Conservation (phyloP, 2,888 invertebrate genomes). For the Heterodera filipjevi region DNA sequence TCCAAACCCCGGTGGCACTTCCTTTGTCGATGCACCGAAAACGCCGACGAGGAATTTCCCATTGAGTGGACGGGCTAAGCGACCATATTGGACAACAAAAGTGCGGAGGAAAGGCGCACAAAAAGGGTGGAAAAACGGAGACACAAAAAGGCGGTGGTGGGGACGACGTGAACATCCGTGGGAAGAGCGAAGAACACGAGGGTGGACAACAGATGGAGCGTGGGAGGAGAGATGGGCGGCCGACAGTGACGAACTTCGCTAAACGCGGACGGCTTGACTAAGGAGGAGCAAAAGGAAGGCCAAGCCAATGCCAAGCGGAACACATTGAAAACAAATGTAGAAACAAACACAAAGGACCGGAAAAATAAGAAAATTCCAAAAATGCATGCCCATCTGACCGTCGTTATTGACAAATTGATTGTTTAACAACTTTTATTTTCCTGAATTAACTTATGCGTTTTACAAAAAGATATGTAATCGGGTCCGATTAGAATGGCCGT, state of each 20-base stretch:
- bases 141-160: slow-evolving; percentile 15
- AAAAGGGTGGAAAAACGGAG: not conserved
- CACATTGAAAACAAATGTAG: too few species aligned
- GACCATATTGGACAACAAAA: slow-evolving; percentile 1
- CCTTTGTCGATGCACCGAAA: not conserved
- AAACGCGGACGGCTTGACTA: not conserved
- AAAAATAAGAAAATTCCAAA: too few species aligned
- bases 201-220: not conserved
- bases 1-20: not conserved
- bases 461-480: too few species aligned
- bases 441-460: too few species aligned
- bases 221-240: not conserved
- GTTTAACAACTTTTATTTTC: too few species aligned
- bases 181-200: not conserved
- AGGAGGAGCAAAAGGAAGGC: not conserved
- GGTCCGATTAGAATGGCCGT: too few species aligned
- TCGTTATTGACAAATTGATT: too few species aligned
- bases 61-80: not conserved
- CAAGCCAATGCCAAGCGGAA: too few species aligned
- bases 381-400: too few species aligned
- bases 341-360: too few species aligned
- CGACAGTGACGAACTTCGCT: not conserved
- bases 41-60: slow-evolving; percentile 7
- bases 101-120: not conserved
- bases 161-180: not conserved